Percentiles rank a stretch among this genome's conserved stretches.
Evolutionary conservation across 2,888 invertebrate genomes (phyloP).

Genomic region (Calameuta filiformis): DNA sequence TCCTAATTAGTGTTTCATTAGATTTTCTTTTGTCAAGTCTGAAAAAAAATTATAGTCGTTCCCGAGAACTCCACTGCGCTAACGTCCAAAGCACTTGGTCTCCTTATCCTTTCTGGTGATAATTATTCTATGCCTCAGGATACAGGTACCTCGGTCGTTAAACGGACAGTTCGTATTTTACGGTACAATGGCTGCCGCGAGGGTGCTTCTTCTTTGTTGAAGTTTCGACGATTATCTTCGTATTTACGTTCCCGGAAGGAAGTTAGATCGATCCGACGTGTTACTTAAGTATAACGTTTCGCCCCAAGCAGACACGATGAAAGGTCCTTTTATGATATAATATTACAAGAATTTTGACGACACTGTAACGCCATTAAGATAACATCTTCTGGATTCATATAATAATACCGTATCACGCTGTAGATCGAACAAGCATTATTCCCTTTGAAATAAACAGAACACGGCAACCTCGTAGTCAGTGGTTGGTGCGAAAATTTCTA

Average conservation of each 20-base stretch:
- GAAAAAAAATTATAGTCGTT: background rate
- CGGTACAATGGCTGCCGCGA: slow-evolving; percentile 1
- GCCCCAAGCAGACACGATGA: background rate
- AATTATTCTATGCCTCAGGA: slow-evolving; percentile 49
- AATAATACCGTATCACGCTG: background rate
- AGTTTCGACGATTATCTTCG: background rate
- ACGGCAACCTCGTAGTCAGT: background rate
- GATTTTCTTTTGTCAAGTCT: background rate
- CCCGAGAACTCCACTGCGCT: background rate
- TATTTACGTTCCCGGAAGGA: background rate
- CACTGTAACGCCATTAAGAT: background rate
- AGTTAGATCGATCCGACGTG: background rate
- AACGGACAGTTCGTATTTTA: slow-evolving; percentile 31
- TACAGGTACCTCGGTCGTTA: slow-evolving; percentile 44
- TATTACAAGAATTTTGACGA: background rate
- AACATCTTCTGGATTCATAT: background rate
- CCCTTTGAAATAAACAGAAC: background rate
- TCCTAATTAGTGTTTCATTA: no score
- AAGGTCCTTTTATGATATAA: background rate
- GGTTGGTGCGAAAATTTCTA: background rate
- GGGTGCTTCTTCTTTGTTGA: background rate
- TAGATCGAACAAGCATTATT: background rate
- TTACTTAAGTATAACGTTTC: background rate
- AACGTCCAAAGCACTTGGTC: slow-evolving; percentile 45
- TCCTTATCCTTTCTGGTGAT: slow-evolving; percentile 58